Conservation (phyloP, 2,113 vertebrate genomes). For the Rhineura floridana region DNA sequence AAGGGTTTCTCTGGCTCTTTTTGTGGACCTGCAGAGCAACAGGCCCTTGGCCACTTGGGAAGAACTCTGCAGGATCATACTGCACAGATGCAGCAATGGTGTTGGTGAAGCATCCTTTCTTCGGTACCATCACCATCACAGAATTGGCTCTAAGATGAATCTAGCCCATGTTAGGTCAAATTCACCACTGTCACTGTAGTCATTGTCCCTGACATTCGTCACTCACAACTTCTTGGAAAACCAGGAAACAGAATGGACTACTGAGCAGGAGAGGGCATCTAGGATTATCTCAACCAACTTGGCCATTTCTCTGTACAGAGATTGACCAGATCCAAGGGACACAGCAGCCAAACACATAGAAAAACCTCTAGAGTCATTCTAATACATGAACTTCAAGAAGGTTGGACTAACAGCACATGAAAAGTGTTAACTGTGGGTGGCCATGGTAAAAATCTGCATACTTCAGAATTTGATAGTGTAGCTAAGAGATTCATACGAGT, state of each 20-base stretch:
- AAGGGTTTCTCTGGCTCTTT: neutral
- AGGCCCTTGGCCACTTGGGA: neutral
- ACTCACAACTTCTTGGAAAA: neutral
- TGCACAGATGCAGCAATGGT: too few relatives aligned
- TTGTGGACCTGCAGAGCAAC: neutral
- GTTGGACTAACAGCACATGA: too few relatives aligned
- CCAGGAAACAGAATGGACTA: too few relatives aligned
- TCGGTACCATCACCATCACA: too few relatives aligned
- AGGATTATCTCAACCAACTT: too few relatives aligned
- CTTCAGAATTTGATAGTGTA: too few relatives aligned
- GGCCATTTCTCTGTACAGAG: neutral
- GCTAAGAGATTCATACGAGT: too few relatives aligned
- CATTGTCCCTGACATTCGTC: neutral
- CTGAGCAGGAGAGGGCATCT: too few relatives aligned
- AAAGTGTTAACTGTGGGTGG: too few relatives aligned
- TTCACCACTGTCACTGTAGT: neutral
- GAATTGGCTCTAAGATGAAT: neutral
- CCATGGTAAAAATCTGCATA: too few relatives aligned
- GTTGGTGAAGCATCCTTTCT: too few relatives aligned
- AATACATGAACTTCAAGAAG: neutral
- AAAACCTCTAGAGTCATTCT: neutral
- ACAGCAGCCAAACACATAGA: neutral
- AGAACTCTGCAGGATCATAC: too few relatives aligned
- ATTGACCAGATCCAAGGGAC: neutral
- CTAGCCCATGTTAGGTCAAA: neutral